Conservation (phyloP, 1,140 invertebrate genomes). For the Trinorchestia longiramus region DNA sequence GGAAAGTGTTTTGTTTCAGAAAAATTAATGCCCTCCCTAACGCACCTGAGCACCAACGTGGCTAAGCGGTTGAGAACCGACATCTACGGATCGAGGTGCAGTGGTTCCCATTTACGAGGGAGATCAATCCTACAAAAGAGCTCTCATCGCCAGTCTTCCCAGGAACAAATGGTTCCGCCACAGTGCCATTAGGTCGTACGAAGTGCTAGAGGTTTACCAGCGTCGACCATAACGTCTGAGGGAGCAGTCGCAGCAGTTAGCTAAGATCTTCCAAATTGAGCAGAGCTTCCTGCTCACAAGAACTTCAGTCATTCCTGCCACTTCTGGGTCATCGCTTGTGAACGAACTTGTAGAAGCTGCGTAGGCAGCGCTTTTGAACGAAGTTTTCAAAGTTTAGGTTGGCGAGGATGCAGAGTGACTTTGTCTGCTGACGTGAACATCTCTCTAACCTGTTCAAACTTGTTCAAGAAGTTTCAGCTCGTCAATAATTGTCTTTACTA, state of each 20-base stretch:
- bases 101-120: conserved; percentile 21
- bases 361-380: background rate
- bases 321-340: conserved; percentile 32
- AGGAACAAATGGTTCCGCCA: conserved; percentile 19
- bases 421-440: background rate
- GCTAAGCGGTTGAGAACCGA: background rate
- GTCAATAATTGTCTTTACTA: background rate
- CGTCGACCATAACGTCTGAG: background rate
- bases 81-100: background rate
- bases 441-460: background rate
- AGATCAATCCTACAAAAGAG: conserved; percentile 17
- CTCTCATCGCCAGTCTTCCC: background rate
- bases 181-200: background rate
- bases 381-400: background rate
- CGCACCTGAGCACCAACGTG: background rate
- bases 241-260: background rate
- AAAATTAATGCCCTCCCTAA: background rate
- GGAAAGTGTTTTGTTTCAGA: background rate
- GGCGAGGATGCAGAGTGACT: background rate
- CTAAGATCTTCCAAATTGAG: background rate
- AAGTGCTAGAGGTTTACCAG: background rate
- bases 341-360: background rate
- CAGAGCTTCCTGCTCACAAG: background rate
- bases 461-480: background rate
- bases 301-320: conserved; percentile 15